Base-by-base conservation (phyloP, 2,113 vertebrate genomes). In the Vulpes lagopus region DNA sequence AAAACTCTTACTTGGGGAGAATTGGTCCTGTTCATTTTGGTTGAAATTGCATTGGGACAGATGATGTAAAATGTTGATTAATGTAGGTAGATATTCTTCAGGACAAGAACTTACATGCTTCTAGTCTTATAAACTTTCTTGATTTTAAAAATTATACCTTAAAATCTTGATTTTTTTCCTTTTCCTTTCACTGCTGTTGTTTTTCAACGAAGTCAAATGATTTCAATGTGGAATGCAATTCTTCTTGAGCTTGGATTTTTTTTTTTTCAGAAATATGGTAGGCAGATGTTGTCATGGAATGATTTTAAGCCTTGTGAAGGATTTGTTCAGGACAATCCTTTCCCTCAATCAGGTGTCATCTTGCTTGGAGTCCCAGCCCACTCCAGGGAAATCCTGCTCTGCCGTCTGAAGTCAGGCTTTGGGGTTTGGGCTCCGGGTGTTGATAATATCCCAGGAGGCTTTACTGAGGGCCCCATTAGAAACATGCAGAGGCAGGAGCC, bases 361-460 rank as follows among this genome's bases (percentile, higher is more conserved):
- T 83, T 71, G 64, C 84, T 32, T 64, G 30, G 49, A 79, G 20
- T 38, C 55, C 17, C 1, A 0, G 8, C 1, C 64, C 27, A 14
- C 16, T 89, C 93, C 38, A 35, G 32, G 71, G 23, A 94, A 65
- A 23, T 0, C 19, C 15, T 67, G 64, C 53, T 84, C 23, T 69
- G 6, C 6, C 49, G 16, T 25, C 59, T 73, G 16, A 92, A 92
- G 64, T 76, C 71, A 57, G 38, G 57, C 62, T 81, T 59, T 84
- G n/a, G 73, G 49, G 7, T 91, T 88, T 96, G 60, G 69, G 65
- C 20, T 27, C 27, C 85, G 51, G 35, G 91, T 93, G 71, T 97
- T 96, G 84, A 85, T 76, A 88, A 67, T 81, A 65, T 82, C 92
- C 91, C 88, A 92, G 60, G 62, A 95, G 92, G 14, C 91, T 69